phyloP scores from a whole-genome alignment of 2,797 vertebrate species.

The Manis crassicaudata region DNA sequence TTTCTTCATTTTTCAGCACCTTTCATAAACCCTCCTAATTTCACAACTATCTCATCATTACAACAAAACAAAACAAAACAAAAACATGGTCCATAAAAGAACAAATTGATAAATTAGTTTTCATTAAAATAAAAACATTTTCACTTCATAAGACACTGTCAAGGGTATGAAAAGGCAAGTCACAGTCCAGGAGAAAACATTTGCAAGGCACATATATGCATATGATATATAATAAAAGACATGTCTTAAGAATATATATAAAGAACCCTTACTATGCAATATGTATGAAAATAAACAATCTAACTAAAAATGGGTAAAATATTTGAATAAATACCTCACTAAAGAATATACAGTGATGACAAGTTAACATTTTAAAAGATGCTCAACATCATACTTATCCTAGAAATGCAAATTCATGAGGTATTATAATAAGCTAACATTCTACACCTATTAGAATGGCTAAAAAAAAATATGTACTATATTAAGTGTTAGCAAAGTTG shows the following conservation, averaged over 20 bases:
- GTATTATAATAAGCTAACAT: neutral
- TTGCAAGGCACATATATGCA: neutral
- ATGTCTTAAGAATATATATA: neutral
- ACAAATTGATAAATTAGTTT: neutral
- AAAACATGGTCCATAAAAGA: neutral
- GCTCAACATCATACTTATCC: neutral
- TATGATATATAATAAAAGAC: neutral
- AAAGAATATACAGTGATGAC: neutral
- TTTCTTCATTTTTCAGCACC: neutral
- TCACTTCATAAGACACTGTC: neutral
- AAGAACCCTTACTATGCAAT: neutral
- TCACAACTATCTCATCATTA: neutral
- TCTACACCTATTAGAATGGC: neutral
- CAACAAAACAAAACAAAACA: neutral
- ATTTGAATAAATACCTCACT: neutral
- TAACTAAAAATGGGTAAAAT: neutral
- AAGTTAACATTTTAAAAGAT: neutral
- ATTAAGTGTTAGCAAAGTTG: neutral
- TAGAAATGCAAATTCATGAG: neutral
- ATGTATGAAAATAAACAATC: neutral
- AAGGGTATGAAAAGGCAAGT: neutral
- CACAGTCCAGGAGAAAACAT: neutral
- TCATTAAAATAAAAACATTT: slow-evolving; percentile 18
- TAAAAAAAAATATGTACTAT: neutral
- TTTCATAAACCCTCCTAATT: neutral